These are phyloP conservation scores for Leistus spinibarbis DNA, from an alignment of 2,888 invertebrate species.

Conservation along the genomic window DNA sequence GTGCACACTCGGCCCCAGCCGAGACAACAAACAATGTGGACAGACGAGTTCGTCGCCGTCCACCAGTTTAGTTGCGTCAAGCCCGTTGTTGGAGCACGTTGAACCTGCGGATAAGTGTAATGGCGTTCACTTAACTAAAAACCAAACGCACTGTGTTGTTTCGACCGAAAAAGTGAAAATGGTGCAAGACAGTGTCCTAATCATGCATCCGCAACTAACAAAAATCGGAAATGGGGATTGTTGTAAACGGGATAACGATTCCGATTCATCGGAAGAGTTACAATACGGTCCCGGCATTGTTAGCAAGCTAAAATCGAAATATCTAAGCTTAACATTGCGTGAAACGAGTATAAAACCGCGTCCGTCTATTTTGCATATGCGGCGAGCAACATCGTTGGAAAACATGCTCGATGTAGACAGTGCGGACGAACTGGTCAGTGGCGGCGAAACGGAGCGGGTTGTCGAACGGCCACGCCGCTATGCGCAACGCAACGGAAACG, in stretches of 20 bases:
- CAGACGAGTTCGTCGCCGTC: background rate
- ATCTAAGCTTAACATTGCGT: constrained; percentile 83
- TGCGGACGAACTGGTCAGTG: constrained; percentile 47
- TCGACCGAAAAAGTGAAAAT: constrained; percentile 52
- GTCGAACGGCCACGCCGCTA: background rate
- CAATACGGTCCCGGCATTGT: constrained; percentile 93
- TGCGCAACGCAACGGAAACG: constrained; percentile 44
- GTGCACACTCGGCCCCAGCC: constrained; percentile 51
- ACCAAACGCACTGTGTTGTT: background rate
- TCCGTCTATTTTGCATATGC: constrained; percentile 69
- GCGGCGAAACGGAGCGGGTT: constrained; percentile 45
- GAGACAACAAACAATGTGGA: background rate
- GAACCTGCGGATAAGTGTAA: background rate
- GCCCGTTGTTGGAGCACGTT: background rate
- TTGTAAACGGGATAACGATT: constrained; percentile 55
- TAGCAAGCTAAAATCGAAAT: constrained; percentile 83
- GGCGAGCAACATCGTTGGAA: constrained; percentile 84
- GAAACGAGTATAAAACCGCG: constrained; percentile 70
- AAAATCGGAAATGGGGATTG: constrained; percentile 45
- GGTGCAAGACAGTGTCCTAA: constrained; percentile 59
- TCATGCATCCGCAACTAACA: constrained; percentile 45
- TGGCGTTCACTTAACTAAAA: background rate
- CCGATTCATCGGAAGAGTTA: constrained; percentile 75
- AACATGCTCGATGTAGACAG: constrained; percentile 77
- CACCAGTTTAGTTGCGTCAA: background rate